phyloP scores from a whole-genome alignment of 2,888 invertebrate species.

The Stictocephala bisonia region DNA sequence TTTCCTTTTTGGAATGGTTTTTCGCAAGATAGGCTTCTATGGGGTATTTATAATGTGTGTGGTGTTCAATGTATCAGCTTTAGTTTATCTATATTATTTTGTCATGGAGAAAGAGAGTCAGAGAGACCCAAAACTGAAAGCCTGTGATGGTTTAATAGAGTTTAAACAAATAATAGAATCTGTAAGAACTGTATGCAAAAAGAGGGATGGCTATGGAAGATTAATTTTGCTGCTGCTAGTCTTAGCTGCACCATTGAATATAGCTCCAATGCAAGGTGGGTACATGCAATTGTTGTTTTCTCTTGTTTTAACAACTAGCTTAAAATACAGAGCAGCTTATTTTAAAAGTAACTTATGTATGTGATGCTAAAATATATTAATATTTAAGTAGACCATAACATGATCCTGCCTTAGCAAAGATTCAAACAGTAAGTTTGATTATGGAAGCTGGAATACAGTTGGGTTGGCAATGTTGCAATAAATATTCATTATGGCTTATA shows the following conservation, averaged over 20 bases:
- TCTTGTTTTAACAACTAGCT: too few species aligned
- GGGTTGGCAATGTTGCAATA: too few species aligned
- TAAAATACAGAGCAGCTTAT: not conserved
- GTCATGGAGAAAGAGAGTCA: not conserved
- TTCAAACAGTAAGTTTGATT: too few species aligned
- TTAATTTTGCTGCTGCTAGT: slow-evolving; percentile 13
- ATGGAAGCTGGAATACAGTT: too few species aligned
- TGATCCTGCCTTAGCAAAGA: too few species aligned
- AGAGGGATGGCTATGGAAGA: slow-evolving; percentile 28
- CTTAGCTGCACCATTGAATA: slow-evolving; percentile 18
- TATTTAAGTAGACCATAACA: too few species aligned
- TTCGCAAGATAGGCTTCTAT: slow-evolving; percentile 50
- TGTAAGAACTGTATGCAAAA: slow-evolving; percentile 15
- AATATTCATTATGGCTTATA: too few species aligned
- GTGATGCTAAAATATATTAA: too few species aligned
- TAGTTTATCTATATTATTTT: slow-evolving; percentile 7
- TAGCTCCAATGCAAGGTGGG: slow-evolving; percentile 28
- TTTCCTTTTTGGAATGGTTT: slow-evolving; percentile 48
- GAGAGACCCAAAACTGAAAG: not conserved
- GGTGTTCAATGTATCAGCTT: not conserved
- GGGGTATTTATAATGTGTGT: slow-evolving; percentile 49
- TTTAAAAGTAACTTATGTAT: not conserved
- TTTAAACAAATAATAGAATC: slow-evolving; percentile 15
- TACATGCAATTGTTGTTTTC: too few species aligned
- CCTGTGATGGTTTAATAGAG: slow-evolving; percentile 31